Evolutionary conservation across 2,797 vertebrate genomes (phyloP).

Genomic region (Phaenicophaeus curvirostris): DNA sequence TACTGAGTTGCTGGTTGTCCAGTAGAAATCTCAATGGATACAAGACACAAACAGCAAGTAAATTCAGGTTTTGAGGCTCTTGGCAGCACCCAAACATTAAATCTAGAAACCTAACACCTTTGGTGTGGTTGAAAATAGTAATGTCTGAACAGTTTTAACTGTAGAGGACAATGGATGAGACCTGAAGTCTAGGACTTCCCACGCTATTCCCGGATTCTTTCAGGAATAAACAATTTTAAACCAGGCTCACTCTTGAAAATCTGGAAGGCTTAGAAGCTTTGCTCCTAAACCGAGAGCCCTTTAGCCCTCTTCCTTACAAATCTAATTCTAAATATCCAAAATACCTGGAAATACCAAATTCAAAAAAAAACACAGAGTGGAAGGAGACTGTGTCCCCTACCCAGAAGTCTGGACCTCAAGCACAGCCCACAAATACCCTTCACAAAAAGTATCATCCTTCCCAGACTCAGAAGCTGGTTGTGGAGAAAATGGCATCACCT

Average conservation of each 20-base stretch:
- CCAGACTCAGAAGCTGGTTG: neutral
- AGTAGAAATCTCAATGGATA: neutral
- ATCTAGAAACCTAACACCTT: fast-evolving
- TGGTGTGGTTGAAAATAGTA: neutral
- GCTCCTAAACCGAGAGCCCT: neutral
- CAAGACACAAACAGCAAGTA: neutral
- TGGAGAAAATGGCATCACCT: neutral
- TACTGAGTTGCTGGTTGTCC: neutral
- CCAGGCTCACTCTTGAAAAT: neutral
- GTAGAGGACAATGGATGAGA: neutral
- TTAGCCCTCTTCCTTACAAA: neutral
- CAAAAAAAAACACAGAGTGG: neutral
- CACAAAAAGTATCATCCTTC: neutral
- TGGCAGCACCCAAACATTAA: neutral
- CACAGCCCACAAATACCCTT: neutral
- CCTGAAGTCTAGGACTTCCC: neutral
- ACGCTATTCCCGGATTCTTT: neutral
- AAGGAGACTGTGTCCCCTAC: neutral
- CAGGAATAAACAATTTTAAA: neutral
- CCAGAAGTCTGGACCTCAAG: neutral
- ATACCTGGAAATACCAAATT: neutral
- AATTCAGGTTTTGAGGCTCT: neutral
- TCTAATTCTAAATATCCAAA: neutral
- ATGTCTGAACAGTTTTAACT: neutral
- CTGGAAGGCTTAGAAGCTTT: neutral